Evolutionary conservation across 2,888 invertebrate genomes (phyloP).

Genomic region (Pollenia griseotomentosa): DNA sequence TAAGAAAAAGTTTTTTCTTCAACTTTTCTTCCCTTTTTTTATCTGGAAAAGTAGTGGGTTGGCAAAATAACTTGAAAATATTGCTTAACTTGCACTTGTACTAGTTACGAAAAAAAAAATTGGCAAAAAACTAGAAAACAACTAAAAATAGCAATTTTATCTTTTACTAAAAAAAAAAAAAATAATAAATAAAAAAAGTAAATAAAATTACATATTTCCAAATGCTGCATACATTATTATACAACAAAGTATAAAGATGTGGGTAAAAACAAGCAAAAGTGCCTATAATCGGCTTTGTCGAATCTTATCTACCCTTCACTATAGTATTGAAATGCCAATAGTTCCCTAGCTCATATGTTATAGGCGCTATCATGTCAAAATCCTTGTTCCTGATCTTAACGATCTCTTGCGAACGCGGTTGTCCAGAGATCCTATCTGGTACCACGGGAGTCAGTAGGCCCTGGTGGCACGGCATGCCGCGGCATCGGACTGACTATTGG

Average conservation of each 20-base stretch:
- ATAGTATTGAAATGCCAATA: too few species aligned
- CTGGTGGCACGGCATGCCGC: too few species aligned
- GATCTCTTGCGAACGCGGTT: too few species aligned
- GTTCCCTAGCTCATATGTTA: too few species aligned
- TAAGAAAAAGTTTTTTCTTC: constrained; percentile 11
- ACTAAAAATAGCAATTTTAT: constrained; percentile 28
- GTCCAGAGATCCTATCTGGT: too few species aligned
- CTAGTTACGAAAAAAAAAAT: constrained; percentile 37
- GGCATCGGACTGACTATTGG: too few species aligned
- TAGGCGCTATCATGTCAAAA: too few species aligned
- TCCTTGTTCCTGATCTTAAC: too few species aligned
- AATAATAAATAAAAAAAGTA: background rate
- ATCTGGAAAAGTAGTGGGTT: background rate
- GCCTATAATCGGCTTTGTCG: too few species aligned
- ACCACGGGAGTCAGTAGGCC: too few species aligned
- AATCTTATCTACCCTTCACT: too few species aligned
- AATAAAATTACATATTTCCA: constrained; percentile 37
- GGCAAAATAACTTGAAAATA: constrained; percentile 29
- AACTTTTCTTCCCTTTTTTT: background rate
- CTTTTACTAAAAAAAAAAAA: background rate
- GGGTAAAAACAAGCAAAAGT: too few species aligned
- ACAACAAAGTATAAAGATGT: background rate
- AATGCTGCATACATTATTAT: constrained; percentile 44
- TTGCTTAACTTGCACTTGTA: constrained; percentile 62
- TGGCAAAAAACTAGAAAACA: constrained; percentile 30